Evolutionary conservation across 2,797 vertebrate species (phyloP).

Genomic region (Notoglanidium macrostoma): DNA sequence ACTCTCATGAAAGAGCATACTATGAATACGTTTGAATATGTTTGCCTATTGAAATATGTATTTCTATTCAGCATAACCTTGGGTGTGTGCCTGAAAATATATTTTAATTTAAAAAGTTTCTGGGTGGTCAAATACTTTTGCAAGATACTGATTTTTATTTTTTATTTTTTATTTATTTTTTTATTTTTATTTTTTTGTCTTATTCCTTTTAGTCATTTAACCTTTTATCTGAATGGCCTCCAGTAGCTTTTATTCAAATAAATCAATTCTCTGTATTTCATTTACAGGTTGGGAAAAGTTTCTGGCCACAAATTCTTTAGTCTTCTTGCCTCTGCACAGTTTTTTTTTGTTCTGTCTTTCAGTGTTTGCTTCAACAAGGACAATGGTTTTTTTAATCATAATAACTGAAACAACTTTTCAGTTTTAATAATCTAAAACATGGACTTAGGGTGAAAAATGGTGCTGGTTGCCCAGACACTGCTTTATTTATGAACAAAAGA

Average conservation of each 20-base stretch:
- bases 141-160: neutral
- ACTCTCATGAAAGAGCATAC: too few relatives aligned
- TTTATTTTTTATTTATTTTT: too few relatives aligned
- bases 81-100: too few relatives aligned
- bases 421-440: neutral
- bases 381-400: neutral
- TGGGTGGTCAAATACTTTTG: neutral
- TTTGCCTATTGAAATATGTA: neutral
- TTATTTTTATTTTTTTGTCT: too few relatives aligned
- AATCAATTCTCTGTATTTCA: neutral
- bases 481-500: neutral
- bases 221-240: slow-evolving; percentile 5
- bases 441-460: neutral
- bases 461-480: slow-evolving; percentile 15
- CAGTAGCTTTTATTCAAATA: slow-evolving; percentile 6
- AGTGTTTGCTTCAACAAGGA: neutral
- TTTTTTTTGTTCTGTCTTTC: neutral
- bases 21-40: neutral
- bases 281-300: neutral
- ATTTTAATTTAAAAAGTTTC: neutral
- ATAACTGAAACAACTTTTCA: neutral
- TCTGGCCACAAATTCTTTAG: neutral
- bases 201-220: neutral
- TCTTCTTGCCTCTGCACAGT: neutral
- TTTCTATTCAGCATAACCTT: slow-evolving; percentile 1